Conservation (phyloP, 2,888 invertebrate genomes). For the Strigamia maritima region DNA sequence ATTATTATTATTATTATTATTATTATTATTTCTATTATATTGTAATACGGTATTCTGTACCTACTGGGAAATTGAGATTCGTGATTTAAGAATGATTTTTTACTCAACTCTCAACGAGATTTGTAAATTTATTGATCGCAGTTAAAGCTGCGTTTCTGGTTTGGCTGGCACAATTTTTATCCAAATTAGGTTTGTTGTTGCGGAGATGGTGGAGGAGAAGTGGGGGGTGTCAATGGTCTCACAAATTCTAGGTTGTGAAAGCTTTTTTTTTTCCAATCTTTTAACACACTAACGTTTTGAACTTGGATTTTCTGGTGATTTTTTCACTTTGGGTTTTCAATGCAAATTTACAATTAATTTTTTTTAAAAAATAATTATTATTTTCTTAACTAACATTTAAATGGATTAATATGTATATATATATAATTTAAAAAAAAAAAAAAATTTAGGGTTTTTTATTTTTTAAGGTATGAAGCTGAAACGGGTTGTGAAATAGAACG, state of each 20-base stretch:
- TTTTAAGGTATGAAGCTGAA: background rate
- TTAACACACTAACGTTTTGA: too few species aligned
- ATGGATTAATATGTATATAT: background rate
- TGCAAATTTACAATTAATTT: too few species aligned
- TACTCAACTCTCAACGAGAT: background rate
- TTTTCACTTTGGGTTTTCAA: too few species aligned
- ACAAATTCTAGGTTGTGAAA: too few species aligned
- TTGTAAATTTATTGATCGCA: background rate
- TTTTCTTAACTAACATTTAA: background rate
- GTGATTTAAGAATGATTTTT: conserved; percentile 21
- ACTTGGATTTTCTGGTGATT: too few species aligned
- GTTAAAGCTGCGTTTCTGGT: background rate
- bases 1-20: too few species aligned
- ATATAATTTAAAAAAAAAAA: too few species aligned
- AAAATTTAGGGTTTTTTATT: background rate
- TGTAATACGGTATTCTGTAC: too few species aligned
- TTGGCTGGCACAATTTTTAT: background rate
- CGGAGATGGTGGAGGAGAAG: background rate
- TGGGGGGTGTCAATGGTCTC: background rate
- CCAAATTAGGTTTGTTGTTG: background rate
- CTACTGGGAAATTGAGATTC: background rate
- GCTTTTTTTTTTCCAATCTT: too few species aligned
- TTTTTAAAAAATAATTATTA: too few species aligned
- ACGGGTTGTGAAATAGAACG: background rate
- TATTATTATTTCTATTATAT: too few species aligned